Percentiles rank a stretch among this genome's conserved stretches.
phyloP scores from a whole-genome alignment of 2,888 invertebrate species.

The Hyalella azteca region DNA sequence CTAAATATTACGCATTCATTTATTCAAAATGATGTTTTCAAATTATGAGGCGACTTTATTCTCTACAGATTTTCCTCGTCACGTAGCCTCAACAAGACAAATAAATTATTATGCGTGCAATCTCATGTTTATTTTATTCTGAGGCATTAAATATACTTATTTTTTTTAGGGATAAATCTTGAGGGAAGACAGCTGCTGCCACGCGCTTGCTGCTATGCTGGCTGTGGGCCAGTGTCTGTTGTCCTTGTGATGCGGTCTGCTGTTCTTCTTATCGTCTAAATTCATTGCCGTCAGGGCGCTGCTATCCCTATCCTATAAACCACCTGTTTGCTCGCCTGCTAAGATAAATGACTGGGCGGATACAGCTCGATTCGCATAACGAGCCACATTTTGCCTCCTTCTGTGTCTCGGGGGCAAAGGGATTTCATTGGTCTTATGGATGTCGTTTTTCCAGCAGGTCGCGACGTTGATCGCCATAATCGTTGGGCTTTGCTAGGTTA shows the following conservation, averaged over 20 bases:
- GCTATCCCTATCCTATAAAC: background rate
- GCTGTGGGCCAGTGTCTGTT: background rate
- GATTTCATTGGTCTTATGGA: background rate
- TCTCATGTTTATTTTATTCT: too few relatives aligned
- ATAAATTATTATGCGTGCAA: too few relatives aligned
- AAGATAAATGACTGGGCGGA: background rate
- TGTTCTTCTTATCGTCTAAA: background rate
- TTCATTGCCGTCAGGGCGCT: background rate
- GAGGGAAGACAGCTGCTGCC: background rate
- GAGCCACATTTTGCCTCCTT: background rate
- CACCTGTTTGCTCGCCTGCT: background rate
- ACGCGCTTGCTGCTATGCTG: conserved; percentile 30
- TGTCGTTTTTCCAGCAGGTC: background rate
- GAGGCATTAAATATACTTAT: too few relatives aligned
- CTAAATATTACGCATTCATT: too few relatives aligned
- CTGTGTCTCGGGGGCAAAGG: background rate
- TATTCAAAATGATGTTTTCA: too few relatives aligned
- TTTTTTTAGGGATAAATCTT: background rate
- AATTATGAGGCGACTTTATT: too few relatives aligned
- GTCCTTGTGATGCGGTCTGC: background rate
- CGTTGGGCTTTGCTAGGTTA: too few relatives aligned
- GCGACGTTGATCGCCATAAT: too few relatives aligned
- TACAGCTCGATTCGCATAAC: background rate
- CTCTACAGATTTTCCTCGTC: too few relatives aligned
- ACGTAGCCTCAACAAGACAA: too few relatives aligned